Evolutionary conservation across 2,888 invertebrate species (phyloP), one percentile per base, ranked within the genome.

Genomic region (Hylaea fasciaria): DNA sequence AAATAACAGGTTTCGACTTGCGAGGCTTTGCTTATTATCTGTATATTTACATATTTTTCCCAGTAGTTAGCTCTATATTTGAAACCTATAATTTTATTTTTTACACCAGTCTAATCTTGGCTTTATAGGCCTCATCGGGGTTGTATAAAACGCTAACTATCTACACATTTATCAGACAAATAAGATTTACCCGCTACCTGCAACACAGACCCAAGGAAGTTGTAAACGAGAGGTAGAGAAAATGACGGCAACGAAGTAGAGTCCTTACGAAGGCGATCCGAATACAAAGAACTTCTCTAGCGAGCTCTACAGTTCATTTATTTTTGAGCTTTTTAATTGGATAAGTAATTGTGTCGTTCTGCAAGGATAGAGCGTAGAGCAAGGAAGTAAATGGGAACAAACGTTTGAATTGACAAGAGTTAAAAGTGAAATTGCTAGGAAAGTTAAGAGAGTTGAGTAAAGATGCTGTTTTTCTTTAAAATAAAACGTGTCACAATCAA

Each of bases 161-260:
- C 22, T 22, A 3, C 5, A 22, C 5, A 22, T 32, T 32, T 9
- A 32, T 0, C n/a, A n/a, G 12, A 12, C n/a, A 22, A 2, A 17
- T 28, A 3, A 3, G 5, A 8, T 7, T 40, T 46, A 45, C 3
- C 28, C 13, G 35, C 32, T 10, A 35, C 0, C 32, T 46, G 58
- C 45, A 12, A 35, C 44, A 52, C 52, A 22, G 14, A 13, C 22
- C n/a, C 39, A 37, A 0, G 0, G 4, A 14, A 58, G 65, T 54
- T 66, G 63, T 66, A 71, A 77, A 68, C 70, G 66, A 68, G 66
- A 70, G 63, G 64, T 70, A 64, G 61, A 68, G 66, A 57, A 66
- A 70, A 69, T 69, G 70, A 74, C 66, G 58, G 55, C 66, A 63
- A 76, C 69, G 66, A 72, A 76, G 69, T 71, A 66, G 62, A 67